A percentile compares a stretch with the other conserved stretches of the same genome.
Evolutionary conservation across 2,113 vertebrate species (phyloP).

Genomic region (Microtus richardsoni): DNA sequence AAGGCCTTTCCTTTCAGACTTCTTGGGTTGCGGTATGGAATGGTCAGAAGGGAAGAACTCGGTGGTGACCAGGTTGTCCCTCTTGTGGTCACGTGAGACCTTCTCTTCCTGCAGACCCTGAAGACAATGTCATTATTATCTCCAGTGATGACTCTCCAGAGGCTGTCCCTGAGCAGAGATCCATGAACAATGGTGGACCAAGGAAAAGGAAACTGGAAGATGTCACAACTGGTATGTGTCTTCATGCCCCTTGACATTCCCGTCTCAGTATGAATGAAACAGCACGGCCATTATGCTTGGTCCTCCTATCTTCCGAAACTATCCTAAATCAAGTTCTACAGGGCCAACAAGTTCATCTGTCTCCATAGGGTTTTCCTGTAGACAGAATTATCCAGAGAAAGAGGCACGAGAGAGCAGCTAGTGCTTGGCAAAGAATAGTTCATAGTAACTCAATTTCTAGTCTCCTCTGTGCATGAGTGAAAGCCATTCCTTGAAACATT

Average conservation of each 20-base stretch:
- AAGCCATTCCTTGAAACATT: neutral
- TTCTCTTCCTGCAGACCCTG: conserved; percentile 9
- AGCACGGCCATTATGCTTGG: no score
- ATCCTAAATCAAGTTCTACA: neutral
- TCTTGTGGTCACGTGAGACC: neutral
- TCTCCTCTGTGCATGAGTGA: neutral
- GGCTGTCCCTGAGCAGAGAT: conserved; percentile 11
- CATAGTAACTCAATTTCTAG: neutral
- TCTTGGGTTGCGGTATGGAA: no score
- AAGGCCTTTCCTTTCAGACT: no score
- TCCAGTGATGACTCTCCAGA: neutral
- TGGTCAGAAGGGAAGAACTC: no score
- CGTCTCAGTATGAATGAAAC: neutral
- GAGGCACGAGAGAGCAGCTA: neutral
- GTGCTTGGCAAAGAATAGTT: neutral
- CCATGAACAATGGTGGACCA: neutral
- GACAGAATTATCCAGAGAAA: neutral
- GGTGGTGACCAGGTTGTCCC: neutral
- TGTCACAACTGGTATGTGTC: neutral
- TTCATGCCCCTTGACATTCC: neutral
- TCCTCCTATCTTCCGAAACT: neutral
- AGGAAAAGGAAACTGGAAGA: neutral
- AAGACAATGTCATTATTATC: neutral
- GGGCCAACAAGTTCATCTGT: neutral
- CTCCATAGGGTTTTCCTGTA: neutral